phyloP scores from a whole-genome alignment of 2,797 vertebrate genomes.

The Pteronotus mesoamericanus region DNA sequence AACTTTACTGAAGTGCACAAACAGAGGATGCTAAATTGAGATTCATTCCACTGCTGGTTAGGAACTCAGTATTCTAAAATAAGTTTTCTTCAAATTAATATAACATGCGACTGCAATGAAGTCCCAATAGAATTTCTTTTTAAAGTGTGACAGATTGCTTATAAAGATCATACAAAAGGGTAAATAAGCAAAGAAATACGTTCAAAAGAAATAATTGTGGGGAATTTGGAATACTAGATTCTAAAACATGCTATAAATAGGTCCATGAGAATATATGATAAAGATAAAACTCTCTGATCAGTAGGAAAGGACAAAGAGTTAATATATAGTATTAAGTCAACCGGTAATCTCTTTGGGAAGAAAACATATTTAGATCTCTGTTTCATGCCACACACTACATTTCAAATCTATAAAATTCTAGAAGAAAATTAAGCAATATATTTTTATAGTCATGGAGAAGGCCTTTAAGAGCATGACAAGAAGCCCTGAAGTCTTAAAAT shows the following conservation, averaged over 20 bases:
- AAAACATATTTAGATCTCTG: slow-evolving; percentile 13
- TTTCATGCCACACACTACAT: slow-evolving; percentile 31
- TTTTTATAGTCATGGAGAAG: slow-evolving; percentile 45
- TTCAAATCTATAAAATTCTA: slow-evolving; percentile 49
- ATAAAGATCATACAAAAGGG: not conserved
- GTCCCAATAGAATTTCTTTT: not conserved
- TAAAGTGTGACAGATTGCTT: not conserved
- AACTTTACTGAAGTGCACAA: not conserved
- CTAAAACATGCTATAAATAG: not conserved
- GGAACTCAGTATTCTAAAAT: not conserved
- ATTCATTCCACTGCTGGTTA: not conserved
- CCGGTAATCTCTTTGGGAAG: slow-evolving; percentile 22
- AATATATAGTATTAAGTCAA: not conserved
- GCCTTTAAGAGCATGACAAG: slow-evolving; percentile 56
- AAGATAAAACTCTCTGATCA: not conserved
- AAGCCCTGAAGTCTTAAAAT: slow-evolving; percentile 45
- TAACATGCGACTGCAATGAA: not conserved
- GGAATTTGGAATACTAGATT: not conserved
- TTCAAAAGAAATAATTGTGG: slow-evolving; percentile 7
- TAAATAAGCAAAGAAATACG: slow-evolving; percentile 10
- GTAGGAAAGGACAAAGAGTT: not conserved
- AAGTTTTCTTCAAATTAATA: not conserved
- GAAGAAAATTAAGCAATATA: slow-evolving; percentile 53
- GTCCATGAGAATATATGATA: not conserved
- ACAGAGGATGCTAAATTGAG: not conserved